Conservation (phyloP, 2,113 vertebrate genomes). For the Strix uralensis region DNA sequence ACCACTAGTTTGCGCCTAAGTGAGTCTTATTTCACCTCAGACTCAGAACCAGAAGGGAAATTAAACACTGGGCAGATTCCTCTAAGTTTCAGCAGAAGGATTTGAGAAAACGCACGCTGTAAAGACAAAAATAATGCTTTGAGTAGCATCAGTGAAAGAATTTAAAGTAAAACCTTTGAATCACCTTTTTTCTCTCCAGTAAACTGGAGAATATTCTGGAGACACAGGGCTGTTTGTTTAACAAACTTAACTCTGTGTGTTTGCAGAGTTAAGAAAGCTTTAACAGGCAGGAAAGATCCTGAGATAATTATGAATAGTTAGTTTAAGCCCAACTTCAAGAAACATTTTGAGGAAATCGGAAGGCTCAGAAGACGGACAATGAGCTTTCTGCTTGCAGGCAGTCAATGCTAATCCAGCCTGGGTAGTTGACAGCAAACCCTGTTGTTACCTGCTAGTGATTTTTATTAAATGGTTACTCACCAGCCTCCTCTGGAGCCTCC, state of each 20-base stretch:
- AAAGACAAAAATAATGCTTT: not conserved
- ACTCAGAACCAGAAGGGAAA: not conserved
- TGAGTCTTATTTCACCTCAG: not conserved
- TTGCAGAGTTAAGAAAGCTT: not conserved
- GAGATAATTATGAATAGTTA: not conserved
- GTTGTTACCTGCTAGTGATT: not conserved
- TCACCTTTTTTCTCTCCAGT: not conserved
- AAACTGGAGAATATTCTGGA: not conserved
- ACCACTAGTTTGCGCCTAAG: not conserved
- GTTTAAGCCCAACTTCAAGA: not conserved
- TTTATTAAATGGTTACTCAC: not conserved
- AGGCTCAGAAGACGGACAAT: not conserved
- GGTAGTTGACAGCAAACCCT: not conserved
- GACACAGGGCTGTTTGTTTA: not conserved
- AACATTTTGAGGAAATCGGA: not conserved
- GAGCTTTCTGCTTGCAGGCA: not conserved
- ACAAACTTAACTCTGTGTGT: not conserved
- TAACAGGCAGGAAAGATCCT: not conserved
- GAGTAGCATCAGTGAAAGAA: not conserved
- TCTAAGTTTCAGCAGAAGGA: not conserved
- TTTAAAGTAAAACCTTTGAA: not conserved
- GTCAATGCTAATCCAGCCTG: not conserved
- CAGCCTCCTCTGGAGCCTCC: not conserved
- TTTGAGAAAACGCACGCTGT: fast-evolving
- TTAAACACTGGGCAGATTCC: not conserved